Conservation (phyloP, 2,888 invertebrate genomes). For the Cephus spinipes region DNA sequence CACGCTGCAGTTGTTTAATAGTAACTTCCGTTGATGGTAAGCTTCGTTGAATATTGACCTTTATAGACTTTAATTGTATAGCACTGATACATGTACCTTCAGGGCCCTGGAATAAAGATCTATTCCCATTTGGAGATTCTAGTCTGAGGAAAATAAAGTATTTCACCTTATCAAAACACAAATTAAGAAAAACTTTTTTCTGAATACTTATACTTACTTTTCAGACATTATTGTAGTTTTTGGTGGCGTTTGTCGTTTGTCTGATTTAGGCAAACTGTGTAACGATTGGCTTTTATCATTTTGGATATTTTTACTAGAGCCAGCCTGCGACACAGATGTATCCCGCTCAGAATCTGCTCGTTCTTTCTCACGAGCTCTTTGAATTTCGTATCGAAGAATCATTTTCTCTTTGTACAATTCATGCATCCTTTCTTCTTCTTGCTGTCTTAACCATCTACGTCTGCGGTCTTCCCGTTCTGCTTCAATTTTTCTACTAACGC, state of each 20-base stretch:
- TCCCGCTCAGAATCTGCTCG: constrained; percentile 22
- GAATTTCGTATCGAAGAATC: constrained; percentile 42
- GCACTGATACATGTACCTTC: constrained; percentile 38
- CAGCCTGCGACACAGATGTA: constrained; percentile 13
- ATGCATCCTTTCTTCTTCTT: constrained; percentile 38
- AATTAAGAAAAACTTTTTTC: neutral
- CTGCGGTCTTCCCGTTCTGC: constrained; percentile 39
- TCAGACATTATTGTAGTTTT: constrained; percentile 33
- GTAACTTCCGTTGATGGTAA: constrained; percentile 26
- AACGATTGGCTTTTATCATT: constrained; percentile 17
- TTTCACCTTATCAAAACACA: neutral
- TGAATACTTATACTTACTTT: constrained; percentile 25
- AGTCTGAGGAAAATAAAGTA: constrained; percentile 31
- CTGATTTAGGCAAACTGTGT: constrained; percentile 7
- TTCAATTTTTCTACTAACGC: constrained; percentile 23
- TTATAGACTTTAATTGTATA: constrained; percentile 40
- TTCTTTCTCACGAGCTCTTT: constrained; percentile 24
- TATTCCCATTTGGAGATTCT: constrained; percentile 31
- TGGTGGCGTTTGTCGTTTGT: neutral
- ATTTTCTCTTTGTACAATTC: constrained; percentile 43
- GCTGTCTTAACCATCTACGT: constrained; percentile 43
- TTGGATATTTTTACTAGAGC: constrained; percentile 18
- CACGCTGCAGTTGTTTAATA: constrained; percentile 35
- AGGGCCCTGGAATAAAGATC: constrained; percentile 44
- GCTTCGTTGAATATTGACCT: constrained; percentile 46